Base-by-base conservation (phyloP, 2,113 vertebrate species). In the Psilopogon haemacephalus region DNA sequence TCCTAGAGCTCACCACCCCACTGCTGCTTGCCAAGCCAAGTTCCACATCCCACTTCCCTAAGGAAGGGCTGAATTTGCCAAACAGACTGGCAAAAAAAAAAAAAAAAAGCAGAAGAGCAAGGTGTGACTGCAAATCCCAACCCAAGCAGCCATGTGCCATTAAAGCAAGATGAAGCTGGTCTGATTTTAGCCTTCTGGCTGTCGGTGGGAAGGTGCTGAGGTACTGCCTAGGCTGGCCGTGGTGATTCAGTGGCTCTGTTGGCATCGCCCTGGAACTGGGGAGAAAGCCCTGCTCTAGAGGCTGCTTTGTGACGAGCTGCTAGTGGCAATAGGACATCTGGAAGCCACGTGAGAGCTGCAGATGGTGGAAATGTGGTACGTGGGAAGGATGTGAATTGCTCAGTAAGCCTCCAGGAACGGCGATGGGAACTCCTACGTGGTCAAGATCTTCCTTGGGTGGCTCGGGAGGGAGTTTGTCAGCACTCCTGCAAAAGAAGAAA, bases 301-400 rank as follows among this genome's bases (percentile, higher is more conserved):
- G 56, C 56, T 71, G 71, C 84, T 68, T 82, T 64, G 21, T 42
- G 58, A 59, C 30, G 0, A 54, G 54, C 92, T 93, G 84, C 65
- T 90, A 26, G 63, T 69, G 74, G 93, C 71, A 30, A 37, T 6
- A 26, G 81, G 87, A 92, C 77, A 95, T 75, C 89, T 95, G 93
- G 91, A 89, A 92, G 75, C 48, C 74, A 86, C 1, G 12, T 58
- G 81, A 83, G 75, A 84, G 68, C 81, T 91, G 81, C 91, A 95
- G 93, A 86, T 91, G 91, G 93, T 95, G 67, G 62, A 75, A 94
- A 92, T 84, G 44, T 91, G 91, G 84, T 89, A 84, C 2, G 89
- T 95, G 89, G 84, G 94, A 90, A 87, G 91, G 68, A 72, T 92
- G 62, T 15, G 77, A 96, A 89, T 81, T 91, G 89, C 94, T 95